Percentiles rank a stretch among this genome's conserved stretches.
These are phyloP conservation scores for Saccostrea cuccullata DNA, from an alignment of 1,140 invertebrate species.

Conservation along the genomic window DNA sequence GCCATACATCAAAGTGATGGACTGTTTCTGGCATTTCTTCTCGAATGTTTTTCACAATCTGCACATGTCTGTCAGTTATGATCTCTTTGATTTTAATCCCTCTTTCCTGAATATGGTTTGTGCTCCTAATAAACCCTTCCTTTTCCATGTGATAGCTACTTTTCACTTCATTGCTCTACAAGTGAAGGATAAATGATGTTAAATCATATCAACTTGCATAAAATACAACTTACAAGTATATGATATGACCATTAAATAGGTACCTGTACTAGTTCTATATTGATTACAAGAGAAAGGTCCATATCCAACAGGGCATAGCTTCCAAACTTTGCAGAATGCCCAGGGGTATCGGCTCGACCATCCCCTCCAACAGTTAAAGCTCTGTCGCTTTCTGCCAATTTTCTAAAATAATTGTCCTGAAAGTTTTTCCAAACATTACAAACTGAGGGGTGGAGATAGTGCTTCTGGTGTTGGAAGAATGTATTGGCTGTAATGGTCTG, in stretches of 20 bases:
- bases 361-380: slow-evolving; percentile 53
- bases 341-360: slow-evolving; percentile 57
- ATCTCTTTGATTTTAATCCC: slow-evolving; percentile 19
- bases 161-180: slow-evolving; percentile 49
- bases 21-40: slow-evolving; percentile 1
- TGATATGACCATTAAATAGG: too few relatives aligned
- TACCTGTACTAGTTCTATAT: slow-evolving; percentile 57
- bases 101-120: not conserved
- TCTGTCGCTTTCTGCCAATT: not conserved
- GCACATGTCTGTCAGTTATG: slow-evolving; percentile 41
- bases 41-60: slow-evolving; percentile 39
- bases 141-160: not conserved
- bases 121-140: not conserved
- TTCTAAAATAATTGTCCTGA: slow-evolving; percentile 38
- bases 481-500: slow-evolving; percentile 28
- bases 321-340: slow-evolving; percentile 59
- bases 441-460: slow-evolving; percentile 35
- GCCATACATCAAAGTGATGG: slow-evolving; percentile 39
- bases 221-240: too few relatives aligned
- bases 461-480: slow-evolving; percentile 50
- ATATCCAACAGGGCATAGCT: slow-evolving; percentile 55
- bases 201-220: too few relatives aligned
- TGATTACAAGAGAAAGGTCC: slow-evolving; percentile 32
- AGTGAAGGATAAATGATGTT: too few relatives aligned
- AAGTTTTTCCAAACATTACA: slow-evolving; percentile 40